Conservation (phyloP, 2,888 invertebrate genomes). For the Digitonthophagus gazella region DNA sequence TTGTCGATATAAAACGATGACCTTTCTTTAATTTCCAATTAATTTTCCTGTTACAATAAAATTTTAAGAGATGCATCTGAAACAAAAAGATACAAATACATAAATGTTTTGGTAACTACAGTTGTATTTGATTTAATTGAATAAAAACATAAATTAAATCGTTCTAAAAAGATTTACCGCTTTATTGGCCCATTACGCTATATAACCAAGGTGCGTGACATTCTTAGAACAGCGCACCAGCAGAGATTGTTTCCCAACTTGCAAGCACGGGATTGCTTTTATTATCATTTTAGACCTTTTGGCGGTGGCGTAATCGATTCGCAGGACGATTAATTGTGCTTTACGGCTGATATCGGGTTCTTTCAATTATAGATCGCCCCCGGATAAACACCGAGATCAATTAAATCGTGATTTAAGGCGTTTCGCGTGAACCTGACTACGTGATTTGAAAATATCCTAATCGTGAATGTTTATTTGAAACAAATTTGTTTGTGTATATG, state of each 20-base stretch:
- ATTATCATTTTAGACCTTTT: too few species aligned
- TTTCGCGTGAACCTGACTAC: too few species aligned
- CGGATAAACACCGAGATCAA: too few species aligned
- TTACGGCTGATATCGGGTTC: too few species aligned
- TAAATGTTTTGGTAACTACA: not conserved
- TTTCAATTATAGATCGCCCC: too few species aligned
- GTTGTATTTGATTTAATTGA: too few species aligned
- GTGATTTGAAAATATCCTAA: too few species aligned
- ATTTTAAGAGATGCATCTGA: conserved; percentile 4
- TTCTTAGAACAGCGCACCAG: conserved; percentile 18
- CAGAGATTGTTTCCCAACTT: conserved; percentile 9
- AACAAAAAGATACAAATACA: not conserved
- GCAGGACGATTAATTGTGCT: too few species aligned
- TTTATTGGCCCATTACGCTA: conserved; percentile 31
- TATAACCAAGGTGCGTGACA: conserved; percentile 34
- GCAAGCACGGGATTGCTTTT: not conserved
- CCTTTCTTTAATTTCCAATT: not conserved
- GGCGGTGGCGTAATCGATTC: too few species aligned
- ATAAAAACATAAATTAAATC: not conserved
- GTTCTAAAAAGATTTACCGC: conserved; percentile 27
- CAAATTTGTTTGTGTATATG: too few species aligned
- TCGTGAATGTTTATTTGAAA: too few species aligned
- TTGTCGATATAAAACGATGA: not conserved
- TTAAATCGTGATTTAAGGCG: too few species aligned
- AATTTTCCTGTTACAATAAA: not conserved